phyloP scores from a whole-genome alignment of 2,797 vertebrate species.

The Rhadinocentrus ornatus region DNA sequence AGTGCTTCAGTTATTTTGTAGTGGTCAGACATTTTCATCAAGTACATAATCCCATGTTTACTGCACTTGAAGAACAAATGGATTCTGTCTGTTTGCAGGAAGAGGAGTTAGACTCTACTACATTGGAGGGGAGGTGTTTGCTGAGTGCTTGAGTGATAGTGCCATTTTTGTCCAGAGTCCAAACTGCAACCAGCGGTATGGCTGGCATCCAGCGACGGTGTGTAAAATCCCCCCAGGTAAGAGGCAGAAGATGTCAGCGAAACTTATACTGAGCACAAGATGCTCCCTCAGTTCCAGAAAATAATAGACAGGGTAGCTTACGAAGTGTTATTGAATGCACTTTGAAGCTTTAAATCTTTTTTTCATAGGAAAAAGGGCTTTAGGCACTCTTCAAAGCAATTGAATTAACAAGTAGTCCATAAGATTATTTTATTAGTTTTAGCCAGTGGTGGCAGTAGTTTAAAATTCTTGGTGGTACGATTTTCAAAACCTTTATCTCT shows the following conservation, averaged over 20 bases:
- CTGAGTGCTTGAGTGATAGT: constrained; percentile 98
- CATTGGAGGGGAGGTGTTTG: constrained; percentile 98
- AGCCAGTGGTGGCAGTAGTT: no score
- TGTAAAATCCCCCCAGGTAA: constrained; percentile 99
- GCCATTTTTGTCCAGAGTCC: constrained; percentile 99
- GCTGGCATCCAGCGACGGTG: constrained; percentile 99
- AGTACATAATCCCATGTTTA: not conserved
- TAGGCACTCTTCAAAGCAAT: not conserved
- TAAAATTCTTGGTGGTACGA: no score
- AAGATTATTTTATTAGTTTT: not conserved
- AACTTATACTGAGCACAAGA: not conserved
- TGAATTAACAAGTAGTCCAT: not conserved
- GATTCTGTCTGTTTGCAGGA: constrained; percentile 78
- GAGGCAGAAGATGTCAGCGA: not conserved
- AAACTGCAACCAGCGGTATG: constrained; percentile 99
- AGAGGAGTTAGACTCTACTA: constrained; percentile 98
- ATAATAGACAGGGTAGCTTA: not conserved
- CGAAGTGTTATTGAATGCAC: not conserved
- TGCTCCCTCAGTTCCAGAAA: not conserved
- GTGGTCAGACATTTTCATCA: not conserved
- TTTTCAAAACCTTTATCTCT: no score
- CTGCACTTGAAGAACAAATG: not conserved
- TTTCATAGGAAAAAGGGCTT: not conserved
- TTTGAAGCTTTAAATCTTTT: not conserved
- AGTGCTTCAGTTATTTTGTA: not conserved